These are phyloP conservation scores for Leucopsar rothschildi DNA, from an alignment of 2,113 vertebrate genomes.

Conservation along the genomic window DNA sequence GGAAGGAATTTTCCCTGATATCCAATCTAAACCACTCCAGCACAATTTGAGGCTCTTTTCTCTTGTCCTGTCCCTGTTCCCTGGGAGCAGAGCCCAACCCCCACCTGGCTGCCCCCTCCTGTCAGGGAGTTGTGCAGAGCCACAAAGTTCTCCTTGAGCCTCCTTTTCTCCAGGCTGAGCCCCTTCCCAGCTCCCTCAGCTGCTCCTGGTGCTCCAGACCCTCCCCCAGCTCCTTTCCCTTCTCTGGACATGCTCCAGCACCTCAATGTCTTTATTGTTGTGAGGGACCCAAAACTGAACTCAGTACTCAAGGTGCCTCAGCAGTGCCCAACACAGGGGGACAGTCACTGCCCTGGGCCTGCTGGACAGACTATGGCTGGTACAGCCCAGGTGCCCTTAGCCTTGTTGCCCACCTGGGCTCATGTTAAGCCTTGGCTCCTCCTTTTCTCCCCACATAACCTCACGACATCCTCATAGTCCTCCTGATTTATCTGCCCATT, in stretches of 20 bases:
- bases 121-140: background rate
- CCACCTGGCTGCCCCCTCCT: accelerated
- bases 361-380: background rate
- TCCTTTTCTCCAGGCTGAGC: background rate
- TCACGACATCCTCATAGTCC: accelerated
- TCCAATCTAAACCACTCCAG: background rate
- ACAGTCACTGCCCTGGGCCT: background rate
- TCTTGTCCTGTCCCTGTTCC: accelerated
- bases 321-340: background rate
- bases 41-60: accelerated
- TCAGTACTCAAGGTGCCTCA: background rate
- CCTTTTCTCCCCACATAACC: background rate
- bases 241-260: accelerated
- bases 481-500: background rate
- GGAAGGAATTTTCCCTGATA: background rate
- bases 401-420: background rate
- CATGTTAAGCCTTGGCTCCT: background rate
- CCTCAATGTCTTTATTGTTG: background rate
- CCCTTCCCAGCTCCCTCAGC: background rate
- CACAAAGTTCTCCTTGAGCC: accelerated
- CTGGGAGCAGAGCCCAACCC: accelerated
- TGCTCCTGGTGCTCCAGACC: accelerated
- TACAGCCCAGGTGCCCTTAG: background rate
- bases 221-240: background rate
- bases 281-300: background rate